These are phyloP conservation scores for Pollachius pollachius DNA, from an alignment of 2,113 vertebrate genomes.

Conservation along the genomic window DNA sequence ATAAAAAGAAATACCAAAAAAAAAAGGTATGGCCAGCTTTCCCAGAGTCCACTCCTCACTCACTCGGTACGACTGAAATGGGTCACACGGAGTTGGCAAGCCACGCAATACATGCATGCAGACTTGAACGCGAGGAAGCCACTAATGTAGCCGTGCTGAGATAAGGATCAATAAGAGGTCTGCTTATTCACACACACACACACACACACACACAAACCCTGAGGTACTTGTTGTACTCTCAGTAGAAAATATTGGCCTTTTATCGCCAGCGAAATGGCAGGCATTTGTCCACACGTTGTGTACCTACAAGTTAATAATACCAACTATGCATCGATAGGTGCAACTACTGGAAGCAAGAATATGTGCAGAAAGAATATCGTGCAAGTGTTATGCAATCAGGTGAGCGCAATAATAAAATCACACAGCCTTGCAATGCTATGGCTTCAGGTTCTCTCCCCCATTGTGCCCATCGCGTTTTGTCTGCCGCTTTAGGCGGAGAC, in stretches of 20 bases:
- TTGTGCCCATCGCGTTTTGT: conserved; percentile 24
- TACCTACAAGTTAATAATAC: no score
- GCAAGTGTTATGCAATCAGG: conserved; percentile 48
- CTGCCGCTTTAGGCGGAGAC: neutral
- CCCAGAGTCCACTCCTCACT: no score
- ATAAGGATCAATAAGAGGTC: conserved; percentile 57
- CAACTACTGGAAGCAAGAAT: neutral
- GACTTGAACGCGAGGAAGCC: no score
- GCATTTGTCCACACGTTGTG: neutral
- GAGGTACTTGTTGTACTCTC: conserved; percentile 58
- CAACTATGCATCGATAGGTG: no score
- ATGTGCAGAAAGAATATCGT: conserved; percentile 14
- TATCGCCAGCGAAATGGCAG: conserved; percentile 22
- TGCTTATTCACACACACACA: conserved; percentile 49
- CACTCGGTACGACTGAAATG: no score
- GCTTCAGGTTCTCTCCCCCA: neutral
- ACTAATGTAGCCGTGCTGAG: conserved; percentile 32
- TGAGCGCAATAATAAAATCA: conserved; percentile 14
- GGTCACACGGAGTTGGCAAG: no score
- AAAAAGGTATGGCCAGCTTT: neutral
- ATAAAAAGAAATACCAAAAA: conserved; percentile 8
- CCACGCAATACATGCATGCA: no score
- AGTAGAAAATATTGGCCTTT: conserved; percentile 52
- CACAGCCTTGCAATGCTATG: neutral
- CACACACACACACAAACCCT: conserved; percentile 66